Percentiles rank a stretch among this genome's conserved stretches.
Conservation (phyloP, 2,888 invertebrate species). For the Mythimna ferrago region DNA sequence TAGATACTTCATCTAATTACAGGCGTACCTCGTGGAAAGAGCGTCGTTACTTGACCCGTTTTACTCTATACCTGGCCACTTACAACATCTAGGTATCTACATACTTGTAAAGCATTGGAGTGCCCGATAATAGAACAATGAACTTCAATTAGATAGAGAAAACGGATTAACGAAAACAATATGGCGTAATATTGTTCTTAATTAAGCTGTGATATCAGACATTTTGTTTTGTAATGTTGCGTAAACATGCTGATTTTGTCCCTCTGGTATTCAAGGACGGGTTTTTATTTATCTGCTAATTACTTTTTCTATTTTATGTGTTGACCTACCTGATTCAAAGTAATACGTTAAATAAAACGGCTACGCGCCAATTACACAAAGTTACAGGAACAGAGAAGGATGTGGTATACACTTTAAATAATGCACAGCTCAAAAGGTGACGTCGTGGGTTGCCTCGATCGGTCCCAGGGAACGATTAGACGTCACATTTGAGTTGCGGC, state of each 20-base stretch:
- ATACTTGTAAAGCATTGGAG: conserved; percentile 36
- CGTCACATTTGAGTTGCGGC: too few species aligned
- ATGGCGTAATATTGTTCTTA: conserved; percentile 29
- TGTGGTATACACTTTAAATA: too few species aligned
- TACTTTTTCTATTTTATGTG: neutral
- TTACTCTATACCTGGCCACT: conserved; percentile 35
- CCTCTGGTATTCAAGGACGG: neutral
- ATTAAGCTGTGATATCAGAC: conserved; percentile 22
- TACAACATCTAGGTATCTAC: conserved; percentile 16
- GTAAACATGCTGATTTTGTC: neutral
- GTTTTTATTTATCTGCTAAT: neutral
- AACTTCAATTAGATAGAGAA: conserved; percentile 56
- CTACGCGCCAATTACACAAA: too few species aligned
- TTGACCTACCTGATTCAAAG: too few species aligned
- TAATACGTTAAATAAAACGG: too few species aligned
- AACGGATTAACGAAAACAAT: conserved; percentile 50
- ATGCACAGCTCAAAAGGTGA: too few species aligned
- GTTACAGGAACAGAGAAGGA: too few species aligned
- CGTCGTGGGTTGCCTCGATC: too few species aligned
- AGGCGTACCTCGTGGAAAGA: conserved; percentile 35
- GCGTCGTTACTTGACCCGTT: conserved; percentile 54
- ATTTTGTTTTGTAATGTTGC: conserved; percentile 17
- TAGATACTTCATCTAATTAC: conserved; percentile 45
- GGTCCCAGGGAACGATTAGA: too few species aligned
- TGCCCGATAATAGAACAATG: conserved; percentile 56